Conservation (phyloP, 2,888 invertebrate genomes). For the Luperina testacea region DNA sequence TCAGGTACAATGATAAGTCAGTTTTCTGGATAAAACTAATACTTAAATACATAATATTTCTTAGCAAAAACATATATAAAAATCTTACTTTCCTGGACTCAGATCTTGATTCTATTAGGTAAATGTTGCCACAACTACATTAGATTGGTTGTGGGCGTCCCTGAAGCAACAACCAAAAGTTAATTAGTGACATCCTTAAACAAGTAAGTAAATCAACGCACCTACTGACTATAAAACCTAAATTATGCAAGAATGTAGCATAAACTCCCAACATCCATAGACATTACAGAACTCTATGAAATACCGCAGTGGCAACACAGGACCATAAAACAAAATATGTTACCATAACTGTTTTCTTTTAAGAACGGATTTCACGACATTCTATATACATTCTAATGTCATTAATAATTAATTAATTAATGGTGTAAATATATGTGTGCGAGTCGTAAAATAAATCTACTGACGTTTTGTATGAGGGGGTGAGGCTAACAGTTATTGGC, state of each 20-base stretch:
- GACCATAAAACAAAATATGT: constrained; percentile 21
- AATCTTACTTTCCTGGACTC: neutral
- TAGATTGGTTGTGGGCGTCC: neutral
- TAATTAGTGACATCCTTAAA: constrained; percentile 42
- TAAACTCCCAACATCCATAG: constrained; percentile 10
- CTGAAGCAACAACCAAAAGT: neutral
- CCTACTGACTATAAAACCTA: constrained; percentile 18
- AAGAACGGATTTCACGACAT: constrained; percentile 30
- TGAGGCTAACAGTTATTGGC: neutral
- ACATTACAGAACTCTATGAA: constrained; percentile 20
- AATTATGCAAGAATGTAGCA: constrained; percentile 44
- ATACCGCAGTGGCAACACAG: constrained; percentile 2
- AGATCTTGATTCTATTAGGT: too few species aligned
- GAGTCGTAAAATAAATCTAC: constrained; percentile 1
- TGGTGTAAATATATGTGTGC: constrained; percentile 4
- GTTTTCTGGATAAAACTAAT: neutral
- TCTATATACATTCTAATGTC: constrained; percentile 37
- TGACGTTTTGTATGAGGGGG: constrained; percentile 1
- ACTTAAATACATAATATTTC: neutral
- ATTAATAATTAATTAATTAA: constrained; percentile 33
- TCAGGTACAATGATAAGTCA: neutral
- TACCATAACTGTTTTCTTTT: constrained; percentile 37
- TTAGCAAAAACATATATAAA: neutral
- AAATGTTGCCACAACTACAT: neutral
- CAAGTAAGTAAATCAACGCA: constrained; percentile 31